Evolutionary conservation across 2,113 vertebrate species (phyloP).

Genomic region (Xenopus laevis): DNA sequence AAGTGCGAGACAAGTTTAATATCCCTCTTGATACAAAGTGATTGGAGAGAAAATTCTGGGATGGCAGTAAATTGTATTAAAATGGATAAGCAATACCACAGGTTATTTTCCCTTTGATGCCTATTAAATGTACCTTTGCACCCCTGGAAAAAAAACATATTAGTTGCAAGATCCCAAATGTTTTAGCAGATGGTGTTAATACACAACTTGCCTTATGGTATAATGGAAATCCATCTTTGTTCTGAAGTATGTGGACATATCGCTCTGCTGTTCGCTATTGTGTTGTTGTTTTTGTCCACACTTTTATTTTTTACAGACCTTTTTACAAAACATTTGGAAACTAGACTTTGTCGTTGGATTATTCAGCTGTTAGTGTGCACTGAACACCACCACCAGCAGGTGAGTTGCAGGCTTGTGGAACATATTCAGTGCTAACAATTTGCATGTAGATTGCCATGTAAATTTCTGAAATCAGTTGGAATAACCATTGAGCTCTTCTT

Average conservation of each 20-base stretch:
- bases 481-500: too few relatives aligned
- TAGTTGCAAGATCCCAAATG: conserved; percentile 26
- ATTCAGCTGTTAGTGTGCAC: not conserved
- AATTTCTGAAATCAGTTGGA: too few relatives aligned
- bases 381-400: too few relatives aligned
- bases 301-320: too few relatives aligned
- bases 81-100: conserved; percentile 32
- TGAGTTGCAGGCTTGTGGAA: too few relatives aligned
- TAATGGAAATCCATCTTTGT: not conserved
- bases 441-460: too few relatives aligned
- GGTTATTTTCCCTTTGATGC: conserved; percentile 44
- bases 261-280: not conserved
- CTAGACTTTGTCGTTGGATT: not conserved
- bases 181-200: conserved; percentile 41
- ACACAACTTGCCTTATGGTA: conserved; percentile 22
- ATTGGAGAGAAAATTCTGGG: conserved; percentile 33
- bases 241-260: conserved; percentile 15
- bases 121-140: conserved; percentile 41
- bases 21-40: conserved; percentile 29
- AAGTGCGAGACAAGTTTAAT: conserved; percentile 33
- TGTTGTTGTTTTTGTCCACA: not conserved
- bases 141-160: conserved; percentile 16
- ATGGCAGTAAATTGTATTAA: conserved; percentile 41
- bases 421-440: too few relatives aligned
- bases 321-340: not conserved